Evolutionary conservation across 2,888 invertebrate genomes (phyloP).

Genomic region (Pristionchus mayeri): DNA sequence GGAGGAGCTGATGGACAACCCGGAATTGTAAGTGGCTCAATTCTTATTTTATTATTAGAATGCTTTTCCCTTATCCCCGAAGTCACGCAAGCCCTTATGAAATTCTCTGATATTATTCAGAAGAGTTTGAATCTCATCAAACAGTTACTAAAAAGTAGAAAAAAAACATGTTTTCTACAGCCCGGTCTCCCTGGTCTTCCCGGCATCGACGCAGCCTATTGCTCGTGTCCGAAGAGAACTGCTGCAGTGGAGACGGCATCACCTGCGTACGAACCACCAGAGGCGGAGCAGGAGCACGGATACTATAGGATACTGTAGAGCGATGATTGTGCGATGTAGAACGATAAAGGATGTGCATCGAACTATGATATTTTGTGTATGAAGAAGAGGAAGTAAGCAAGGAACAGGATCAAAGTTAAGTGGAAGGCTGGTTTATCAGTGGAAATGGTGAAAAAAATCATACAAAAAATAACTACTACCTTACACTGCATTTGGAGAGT

Average conservation of each 20-base stretch:
- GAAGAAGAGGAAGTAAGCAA: background rate
- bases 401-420: too few species aligned
- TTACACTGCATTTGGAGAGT: too few species aligned
- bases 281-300: slow-evolving; percentile 9
- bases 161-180: background rate
- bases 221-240: slow-evolving; percentile 43
- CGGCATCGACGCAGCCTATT: slow-evolving; percentile 42
- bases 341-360: background rate
- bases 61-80: too few species aligned
- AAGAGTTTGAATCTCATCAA: too few species aligned
- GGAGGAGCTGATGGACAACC: slow-evolving; percentile 61
- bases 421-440: too few species aligned
- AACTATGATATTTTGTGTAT: background rate
- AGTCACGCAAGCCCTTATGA: too few species aligned
- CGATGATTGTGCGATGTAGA: too few species aligned
- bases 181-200: slow-evolving; percentile 38
- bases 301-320: slow-evolving; percentile 37
- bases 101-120: too few species aligned
- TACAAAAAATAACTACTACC: too few species aligned
- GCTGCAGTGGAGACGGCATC: slow-evolving; percentile 15
- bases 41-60: too few species aligned
- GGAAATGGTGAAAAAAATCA: too few species aligned
- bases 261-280: slow-evolving; percentile 13
- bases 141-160: too few species aligned
- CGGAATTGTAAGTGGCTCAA: slow-evolving; percentile 50